Evolutionary conservation across 2,888 invertebrate genomes (phyloP).

Genomic region (Agrotis exclamationis): DNA sequence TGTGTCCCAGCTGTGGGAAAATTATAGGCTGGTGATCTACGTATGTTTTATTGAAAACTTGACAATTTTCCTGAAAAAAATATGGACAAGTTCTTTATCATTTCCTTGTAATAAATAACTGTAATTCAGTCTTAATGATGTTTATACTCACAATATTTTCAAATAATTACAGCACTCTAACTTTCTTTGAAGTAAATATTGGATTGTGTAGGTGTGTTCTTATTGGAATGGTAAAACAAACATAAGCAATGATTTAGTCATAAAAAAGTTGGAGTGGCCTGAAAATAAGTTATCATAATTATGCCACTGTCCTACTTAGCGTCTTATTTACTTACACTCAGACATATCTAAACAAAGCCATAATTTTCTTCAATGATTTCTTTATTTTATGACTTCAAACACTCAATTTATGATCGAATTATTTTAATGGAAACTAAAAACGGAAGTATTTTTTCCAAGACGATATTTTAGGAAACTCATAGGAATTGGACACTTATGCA

Average conservation of each 20-base stretch:
- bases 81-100: background rate
- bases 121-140: background rate
- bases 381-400: conserved; percentile 45
- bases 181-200: conserved; percentile 14
- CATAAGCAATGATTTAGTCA: conserved; percentile 40
- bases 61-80: background rate
- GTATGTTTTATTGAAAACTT: no score
- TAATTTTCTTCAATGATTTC: conserved; percentile 31
- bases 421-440: conserved; percentile 44
- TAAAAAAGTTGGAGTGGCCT: conserved; percentile 30
- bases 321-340: conserved; percentile 57
- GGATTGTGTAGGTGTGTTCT: conserved; percentile 11
- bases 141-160: conserved; percentile 2
- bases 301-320: conserved; percentile 11
- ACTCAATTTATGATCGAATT: conserved; percentile 50
- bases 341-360: background rate
- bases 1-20: no score
- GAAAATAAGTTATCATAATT: conserved; percentile 57
- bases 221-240: conserved; percentile 45
- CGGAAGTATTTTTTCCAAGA: conserved; percentile 7
- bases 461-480: conserved; percentile 66
- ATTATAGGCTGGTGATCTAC: no score
- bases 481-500: conserved; percentile 82
- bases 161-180: conserved; percentile 27
- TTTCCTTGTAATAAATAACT: background rate